phyloP scores from a whole-genome alignment of 2,797 vertebrate species.

The Oryzias dopingdopingensis region DNA sequence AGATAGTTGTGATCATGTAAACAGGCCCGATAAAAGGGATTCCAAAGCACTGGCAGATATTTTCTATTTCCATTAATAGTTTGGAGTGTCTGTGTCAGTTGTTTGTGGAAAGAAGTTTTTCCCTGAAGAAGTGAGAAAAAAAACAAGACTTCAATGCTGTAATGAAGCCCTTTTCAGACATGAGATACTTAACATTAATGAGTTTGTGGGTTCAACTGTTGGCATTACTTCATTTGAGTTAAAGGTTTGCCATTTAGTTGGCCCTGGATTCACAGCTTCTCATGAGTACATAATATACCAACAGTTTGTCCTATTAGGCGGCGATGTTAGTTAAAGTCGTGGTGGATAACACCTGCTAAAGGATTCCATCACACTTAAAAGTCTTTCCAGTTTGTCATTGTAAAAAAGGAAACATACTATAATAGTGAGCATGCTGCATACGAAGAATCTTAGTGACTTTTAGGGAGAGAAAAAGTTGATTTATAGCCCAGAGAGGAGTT shows the following conservation, averaged over 20 bases:
- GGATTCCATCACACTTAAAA: not conserved
- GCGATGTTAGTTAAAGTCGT: not conserved
- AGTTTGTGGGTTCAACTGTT: not conserved
- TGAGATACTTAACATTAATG: not conserved
- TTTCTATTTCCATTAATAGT: slow-evolving; percentile 18
- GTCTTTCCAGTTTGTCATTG: not conserved
- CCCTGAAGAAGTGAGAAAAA: not conserved
- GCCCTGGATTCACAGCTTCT: not conserved
- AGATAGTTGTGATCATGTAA: too few species aligned
- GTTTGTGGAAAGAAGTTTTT: slow-evolving; percentile 5
- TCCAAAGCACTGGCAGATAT: not conserved
- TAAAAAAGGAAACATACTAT: not conserved
- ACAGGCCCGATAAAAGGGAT: too few species aligned
- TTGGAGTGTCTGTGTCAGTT: slow-evolving; percentile 2
- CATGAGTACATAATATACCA: not conserved
- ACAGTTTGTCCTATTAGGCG: not conserved
- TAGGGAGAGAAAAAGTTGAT: not conserved
- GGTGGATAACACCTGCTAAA: not conserved
- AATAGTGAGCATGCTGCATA: not conserved
- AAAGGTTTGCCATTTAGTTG: not conserved
- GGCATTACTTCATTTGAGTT: not conserved
- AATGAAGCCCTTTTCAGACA: slow-evolving; percentile 1
- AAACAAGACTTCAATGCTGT: not conserved
- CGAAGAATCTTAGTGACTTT: not conserved
- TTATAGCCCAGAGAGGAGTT: not conserved